These are phyloP conservation scores for Numenius arquata DNA, from an alignment of 2,113 vertebrate species.

Conservation along the genomic window DNA sequence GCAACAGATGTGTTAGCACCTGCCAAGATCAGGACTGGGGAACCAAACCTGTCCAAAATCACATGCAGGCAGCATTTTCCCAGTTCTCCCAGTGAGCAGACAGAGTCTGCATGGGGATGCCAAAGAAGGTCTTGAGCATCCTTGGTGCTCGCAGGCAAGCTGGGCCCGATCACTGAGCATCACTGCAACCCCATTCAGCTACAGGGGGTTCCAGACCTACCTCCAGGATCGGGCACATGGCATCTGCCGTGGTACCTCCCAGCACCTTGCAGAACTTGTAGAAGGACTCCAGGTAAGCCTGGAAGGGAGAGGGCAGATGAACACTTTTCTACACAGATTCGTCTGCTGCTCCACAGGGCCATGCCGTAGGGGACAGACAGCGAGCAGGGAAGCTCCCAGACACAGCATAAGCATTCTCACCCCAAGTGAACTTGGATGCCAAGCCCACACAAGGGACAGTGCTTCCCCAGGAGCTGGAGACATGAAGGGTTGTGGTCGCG, in stretches of 20 bases:
- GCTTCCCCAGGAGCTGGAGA: neutral
- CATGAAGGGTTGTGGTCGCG: neutral
- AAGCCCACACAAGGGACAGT: neutral
- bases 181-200: neutral
- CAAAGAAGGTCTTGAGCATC: neutral
- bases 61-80: neutral
- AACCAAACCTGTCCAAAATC: neutral
- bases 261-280: slow-evolving; percentile 95
- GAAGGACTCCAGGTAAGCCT: slow-evolving; percentile 97
- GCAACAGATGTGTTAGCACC: neutral
- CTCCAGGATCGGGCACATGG: slow-evolving; percentile 98
- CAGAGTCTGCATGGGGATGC: neutral
- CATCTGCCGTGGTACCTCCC: slow-evolving; percentile 94
- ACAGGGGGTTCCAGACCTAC: slow-evolving; percentile 64
- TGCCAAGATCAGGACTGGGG: neutral
- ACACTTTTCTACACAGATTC: neutral
- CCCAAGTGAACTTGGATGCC: neutral
- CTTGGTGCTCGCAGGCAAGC: neutral
- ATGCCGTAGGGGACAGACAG: neutral
- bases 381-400: neutral
- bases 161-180: neutral
- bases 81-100: neutral
- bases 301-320: neutral
- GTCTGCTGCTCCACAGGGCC: neutral
- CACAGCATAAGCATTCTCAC: neutral